Evolutionary conservation across 2,797 vertebrate species (phyloP), one percentile per base, ranked within the genome.

Genomic region (Phyllotis vaccarum): DNA sequence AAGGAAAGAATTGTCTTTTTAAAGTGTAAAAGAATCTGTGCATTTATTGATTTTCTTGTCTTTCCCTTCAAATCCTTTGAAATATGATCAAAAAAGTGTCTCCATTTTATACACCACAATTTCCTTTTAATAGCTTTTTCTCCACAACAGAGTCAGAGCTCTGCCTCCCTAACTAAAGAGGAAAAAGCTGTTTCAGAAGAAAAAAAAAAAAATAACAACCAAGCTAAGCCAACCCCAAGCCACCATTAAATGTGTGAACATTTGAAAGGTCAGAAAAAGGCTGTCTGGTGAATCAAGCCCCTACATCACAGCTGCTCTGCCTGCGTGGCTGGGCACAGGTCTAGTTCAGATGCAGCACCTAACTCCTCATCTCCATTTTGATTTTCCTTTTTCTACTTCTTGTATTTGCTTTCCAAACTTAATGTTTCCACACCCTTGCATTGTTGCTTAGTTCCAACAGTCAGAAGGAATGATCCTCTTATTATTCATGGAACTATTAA

Each of bases 11-110:
- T 90, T 96, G 79, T 97, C 94, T 95, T 97, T 97, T 94, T 85
- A 94, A 97, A 97, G 95, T 92, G 93, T 95, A 96, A 98, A 98
- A 92, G 96, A 97, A 97, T 94, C 92, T 81, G 85, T 95, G 94
- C 92, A 92, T 97, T 96, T 97, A 97, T 97, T 97, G 97, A 97
- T 97, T 97, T 97, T 97, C 97, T 97, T 97, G 95, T 97, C 97
- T 97, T 97, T 93, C 90, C 95, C 96, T 96, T 97, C 96, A 97
- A 96, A 95, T 95, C 88, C 91, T 97, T 98, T 97, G 97, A 97
- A 97, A 97, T 97, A 97, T 96, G 96, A 98, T 98, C 90, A 96
- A 97, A 98, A 97, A 97, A 94, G 64, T 96, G 95, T 97, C 95
- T 97, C 92, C 92, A 96, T 97, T 97, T 96, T 96, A 96, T 97